Base-by-base conservation (phyloP, 2,888 invertebrate genomes). In the Siphlonurus alternatus region DNA sequence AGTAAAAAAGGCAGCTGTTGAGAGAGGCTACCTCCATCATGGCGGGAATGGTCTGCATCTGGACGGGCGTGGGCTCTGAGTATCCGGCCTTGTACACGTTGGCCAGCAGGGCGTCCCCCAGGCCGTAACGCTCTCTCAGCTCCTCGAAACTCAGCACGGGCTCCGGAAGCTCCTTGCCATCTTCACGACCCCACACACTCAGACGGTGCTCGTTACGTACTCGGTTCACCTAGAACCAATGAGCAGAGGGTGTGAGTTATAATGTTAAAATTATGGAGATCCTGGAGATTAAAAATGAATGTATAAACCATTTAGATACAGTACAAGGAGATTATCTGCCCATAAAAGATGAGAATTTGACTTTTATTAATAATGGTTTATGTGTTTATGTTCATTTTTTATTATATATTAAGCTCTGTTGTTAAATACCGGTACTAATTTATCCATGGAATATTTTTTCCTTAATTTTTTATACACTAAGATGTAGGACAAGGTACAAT, bases 31-130 rank as follows among this genome's bases (percentile, higher is more conserved):
- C 88, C 77, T 86, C 80, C 63, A 95, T 74, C 87, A 98, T 87
- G 65, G 90, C 82, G 1, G 98, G 93, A 68, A 96, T 82, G 0
- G 93, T 88, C 76, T 98, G 97, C 81, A 94, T 87, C 77, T 96
- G 95, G 70, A 96, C 87, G 0, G 93, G 86, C 0, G 95, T 94
- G 0, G 95, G 95, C 63, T 81, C 80, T 0, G 76, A 73, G 71
- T 89, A 93, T 0, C 88, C 88, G 70, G 85, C 84, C 64, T 80
- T 78, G 23, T 73, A 76, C 3, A 95, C 77, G 68, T 90, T 93
- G 25, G 83, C 77, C 10, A 90, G 75, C 1, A 95, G 73, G 20
- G 77, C 79, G 2, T 77, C 72, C 0, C 80, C 76, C 2, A 93
- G 76, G 38, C 77, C 76, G 71, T 85, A 86, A 7, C 75, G 71